A percentile compares a stretch with the other conserved stretches of the same genome.
These are phyloP conservation scores for Horisme vitalbata DNA, from an alignment of 2,888 invertebrate genomes.

Conservation along the genomic window DNA sequence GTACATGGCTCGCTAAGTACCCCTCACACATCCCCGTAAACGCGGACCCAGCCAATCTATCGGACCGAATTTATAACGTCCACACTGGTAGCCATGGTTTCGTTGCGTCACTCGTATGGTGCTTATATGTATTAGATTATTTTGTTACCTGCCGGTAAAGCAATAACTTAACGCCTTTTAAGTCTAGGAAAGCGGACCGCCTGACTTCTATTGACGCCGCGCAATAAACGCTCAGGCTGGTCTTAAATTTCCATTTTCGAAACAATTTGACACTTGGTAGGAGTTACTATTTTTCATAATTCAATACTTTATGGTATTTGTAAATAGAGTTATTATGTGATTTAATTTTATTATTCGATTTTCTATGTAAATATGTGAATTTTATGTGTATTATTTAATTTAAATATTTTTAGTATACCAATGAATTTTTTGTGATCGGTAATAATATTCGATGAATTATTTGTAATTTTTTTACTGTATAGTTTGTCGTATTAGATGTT, in stretches of 20 bases:
- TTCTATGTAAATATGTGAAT: constrained; percentile 77
- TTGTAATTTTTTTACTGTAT: constrained; percentile 70
- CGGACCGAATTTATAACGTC: constrained; percentile 71
- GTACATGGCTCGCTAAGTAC: constrained; percentile 43
- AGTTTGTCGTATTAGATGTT: constrained; percentile 64
- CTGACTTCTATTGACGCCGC: constrained; percentile 56
- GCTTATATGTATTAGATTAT: constrained; percentile 61
- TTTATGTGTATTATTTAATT: constrained; percentile 64
- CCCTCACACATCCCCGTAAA: constrained; percentile 32
- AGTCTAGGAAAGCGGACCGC: constrained; percentile 47
- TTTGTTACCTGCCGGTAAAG: constrained; percentile 46
- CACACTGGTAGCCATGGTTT: constrained; percentile 44
- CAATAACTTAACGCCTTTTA: constrained; percentile 52
- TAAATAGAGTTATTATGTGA: constrained; percentile 73
- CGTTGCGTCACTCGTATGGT: constrained; percentile 72
- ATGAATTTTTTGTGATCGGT: constrained; percentile 67
- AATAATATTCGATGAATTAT: constrained; percentile 63
- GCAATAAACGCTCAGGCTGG: constrained; percentile 49
- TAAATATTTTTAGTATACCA: constrained; percentile 58
- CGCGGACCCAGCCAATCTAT: constrained; percentile 48
- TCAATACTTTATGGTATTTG: constrained; percentile 48
- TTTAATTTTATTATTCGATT: constrained; percentile 61
- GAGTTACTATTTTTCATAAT: constrained; percentile 33
- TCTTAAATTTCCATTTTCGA: constrained; percentile 26
- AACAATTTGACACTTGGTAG: constrained; percentile 35